phyloP scores from a whole-genome alignment of 2,888 invertebrate genomes.

The Eulithis testata region DNA sequence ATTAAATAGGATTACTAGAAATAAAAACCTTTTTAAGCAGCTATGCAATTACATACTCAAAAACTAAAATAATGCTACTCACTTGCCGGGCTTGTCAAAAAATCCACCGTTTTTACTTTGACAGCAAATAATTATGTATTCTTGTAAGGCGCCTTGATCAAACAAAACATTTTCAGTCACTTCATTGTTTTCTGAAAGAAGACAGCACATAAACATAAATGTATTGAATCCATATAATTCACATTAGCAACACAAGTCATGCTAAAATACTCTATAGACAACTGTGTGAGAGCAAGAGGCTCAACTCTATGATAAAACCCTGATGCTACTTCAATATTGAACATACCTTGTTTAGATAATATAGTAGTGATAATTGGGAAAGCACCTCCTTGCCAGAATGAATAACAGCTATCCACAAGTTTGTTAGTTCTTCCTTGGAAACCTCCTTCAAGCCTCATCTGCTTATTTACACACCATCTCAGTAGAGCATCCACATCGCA shows the following conservation, averaged over 20 bases:
- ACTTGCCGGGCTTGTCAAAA: conserved; percentile 98
- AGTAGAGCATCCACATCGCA: conserved; percentile 91
- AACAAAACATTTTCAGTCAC: conserved; percentile 88
- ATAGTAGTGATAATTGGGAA: conserved; percentile 94
- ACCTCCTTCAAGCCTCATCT: conserved; percentile 98
- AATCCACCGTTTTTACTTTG: conserved; percentile 95
- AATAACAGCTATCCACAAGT: conserved; percentile 99
- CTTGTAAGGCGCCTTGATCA: conserved; percentile 94
- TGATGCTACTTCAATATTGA: too few species aligned
- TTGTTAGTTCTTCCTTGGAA: conserved; percentile 99
- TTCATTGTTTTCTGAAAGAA: conserved; percentile 71
- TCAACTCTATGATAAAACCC: too few species aligned
- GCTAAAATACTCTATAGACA: background rate
- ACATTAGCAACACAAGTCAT: too few species aligned
- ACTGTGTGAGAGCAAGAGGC: too few species aligned
- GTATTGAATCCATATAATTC: too few species aligned
- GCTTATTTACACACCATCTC: conserved; percentile 95
- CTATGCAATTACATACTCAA: too few species aligned
- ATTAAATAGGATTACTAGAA: too few species aligned
- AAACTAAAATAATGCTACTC: conserved; percentile 59
- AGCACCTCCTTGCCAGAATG: conserved; percentile 98
- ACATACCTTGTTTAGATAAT: conserved; percentile 81
- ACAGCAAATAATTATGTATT: conserved; percentile 97
- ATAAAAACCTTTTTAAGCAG: too few species aligned
- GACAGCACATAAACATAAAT: conserved; percentile 1